Conservation (phyloP, 2,113 vertebrate species). For the Calypte anna region DNA sequence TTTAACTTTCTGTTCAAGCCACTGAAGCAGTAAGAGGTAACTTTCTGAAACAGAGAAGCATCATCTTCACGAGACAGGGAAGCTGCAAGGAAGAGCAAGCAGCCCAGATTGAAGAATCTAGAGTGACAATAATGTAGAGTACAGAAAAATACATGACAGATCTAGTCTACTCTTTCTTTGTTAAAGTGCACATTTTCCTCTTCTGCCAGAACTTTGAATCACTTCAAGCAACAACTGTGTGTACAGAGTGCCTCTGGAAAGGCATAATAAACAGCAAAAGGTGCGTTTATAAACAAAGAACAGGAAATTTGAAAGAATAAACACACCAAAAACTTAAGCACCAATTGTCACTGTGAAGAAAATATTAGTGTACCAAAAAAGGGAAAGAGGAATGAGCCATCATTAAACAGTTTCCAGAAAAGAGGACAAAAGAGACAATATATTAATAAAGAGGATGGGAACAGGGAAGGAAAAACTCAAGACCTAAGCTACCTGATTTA, state of each 20-base stretch:
- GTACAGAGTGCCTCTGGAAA: not conserved
- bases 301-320: not conserved
- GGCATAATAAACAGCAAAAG: not conserved
- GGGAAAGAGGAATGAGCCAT: not conserved
- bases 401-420: not conserved
- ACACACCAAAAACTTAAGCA: not conserved
- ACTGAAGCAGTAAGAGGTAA: not conserved
- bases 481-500: not conserved
- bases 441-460: not conserved
- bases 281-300: not conserved
- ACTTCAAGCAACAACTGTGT: not conserved
- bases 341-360: not conserved
- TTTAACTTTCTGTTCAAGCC: not conserved
- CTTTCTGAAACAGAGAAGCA: not conserved
- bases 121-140: not conserved
- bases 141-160: not conserved
- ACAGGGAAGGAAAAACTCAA: not conserved
- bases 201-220: not conserved
- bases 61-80: not conserved
- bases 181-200: not conserved
- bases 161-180: not conserved
- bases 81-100: not conserved
- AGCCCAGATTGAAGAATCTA: not conserved
- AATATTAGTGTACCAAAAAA: not conserved
- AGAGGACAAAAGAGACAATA: not conserved